Percentiles rank a stretch among this genome's conserved stretches.
Conservation (phyloP, 2,888 invertebrate genomes). For the Mythimna ferrago region DNA sequence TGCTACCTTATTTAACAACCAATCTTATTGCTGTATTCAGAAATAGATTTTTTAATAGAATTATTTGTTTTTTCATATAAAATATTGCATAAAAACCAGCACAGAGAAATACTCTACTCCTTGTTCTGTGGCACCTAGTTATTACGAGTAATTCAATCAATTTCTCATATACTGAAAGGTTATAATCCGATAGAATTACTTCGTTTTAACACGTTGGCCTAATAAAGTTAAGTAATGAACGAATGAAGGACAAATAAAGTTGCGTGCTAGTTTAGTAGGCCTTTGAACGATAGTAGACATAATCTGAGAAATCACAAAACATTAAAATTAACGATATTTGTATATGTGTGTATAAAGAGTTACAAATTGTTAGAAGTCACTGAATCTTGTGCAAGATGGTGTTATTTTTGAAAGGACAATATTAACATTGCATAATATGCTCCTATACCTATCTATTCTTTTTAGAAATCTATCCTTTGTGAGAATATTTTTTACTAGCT, state of each 20-base stretch:
- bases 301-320: not conserved
- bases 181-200: slow-evolving; percentile 16
- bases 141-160: slow-evolving; percentile 23
- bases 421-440: too few species aligned
- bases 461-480: too few species aligned
- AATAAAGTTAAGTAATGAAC: not conserved
- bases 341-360: not conserved
- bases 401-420: not conserved
- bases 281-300: not conserved
- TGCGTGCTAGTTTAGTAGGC: not conserved
- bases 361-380: not conserved
- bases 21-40: too few species aligned
- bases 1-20: too few species aligned
- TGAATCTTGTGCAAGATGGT: not conserved
- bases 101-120: too few species aligned
- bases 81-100: too few species aligned
- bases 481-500: too few species aligned
- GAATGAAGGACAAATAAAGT: not conserved
- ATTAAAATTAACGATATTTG: not conserved
- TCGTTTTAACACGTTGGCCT: slow-evolving; percentile 3
- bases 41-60: too few species aligned
- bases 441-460: too few species aligned
- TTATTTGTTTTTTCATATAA: too few species aligned
- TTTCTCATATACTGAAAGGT: slow-evolving; percentile 24
- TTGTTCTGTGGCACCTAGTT: not conserved